Evolutionary conservation across 1,140 invertebrate species (phyloP), one percentile per base, ranked within the genome.

Genomic region (Leucophenga varia): DNA sequence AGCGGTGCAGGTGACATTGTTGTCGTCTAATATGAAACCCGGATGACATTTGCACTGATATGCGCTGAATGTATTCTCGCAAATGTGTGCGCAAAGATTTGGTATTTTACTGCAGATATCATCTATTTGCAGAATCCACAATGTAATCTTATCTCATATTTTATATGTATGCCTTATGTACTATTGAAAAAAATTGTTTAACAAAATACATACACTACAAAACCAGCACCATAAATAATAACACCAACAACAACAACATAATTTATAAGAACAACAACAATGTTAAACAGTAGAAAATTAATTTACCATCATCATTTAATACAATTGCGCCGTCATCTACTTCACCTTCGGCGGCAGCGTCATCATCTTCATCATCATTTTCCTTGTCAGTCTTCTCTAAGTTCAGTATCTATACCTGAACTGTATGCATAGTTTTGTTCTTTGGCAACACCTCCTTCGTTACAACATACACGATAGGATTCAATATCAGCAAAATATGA

Each of bases 1-100:
- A 19, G 12, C 12, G 18, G 58, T 52, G 43, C 86, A 88, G 2
- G 84, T 82, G 49, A 81, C 82, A 38, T 80, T 80, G 64, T 88
- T 85, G 5, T 79, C 71, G 21, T 81, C 73, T 18, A 88, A 68
- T 31, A 78, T 77, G 56, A 82, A 89, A 3, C 88, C 89, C 14
- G 80, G 72, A 12, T 81, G 76, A 61, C 89, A 91, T 21, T 79
- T 78, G 68, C 89, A 91, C 40, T 76, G 77, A 69, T 84, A 91
- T 0, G 88, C 88, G 18, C 80, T 81, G 12, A 76, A 77, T 0
- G 79, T 80, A 10, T 84, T 80, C 10, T 86, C 76, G 50, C 87
- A 89, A 51, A 84, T 80, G 38, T 89, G 86, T 0, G 82, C 82
- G 55, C 87, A 89, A 2, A 88, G 72, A 53, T 86, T 79, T 2